Percentiles rank a stretch among this genome's conserved stretches.
Conservation (phyloP, 2,113 vertebrate species). For the Dromiciops gliroides region DNA sequence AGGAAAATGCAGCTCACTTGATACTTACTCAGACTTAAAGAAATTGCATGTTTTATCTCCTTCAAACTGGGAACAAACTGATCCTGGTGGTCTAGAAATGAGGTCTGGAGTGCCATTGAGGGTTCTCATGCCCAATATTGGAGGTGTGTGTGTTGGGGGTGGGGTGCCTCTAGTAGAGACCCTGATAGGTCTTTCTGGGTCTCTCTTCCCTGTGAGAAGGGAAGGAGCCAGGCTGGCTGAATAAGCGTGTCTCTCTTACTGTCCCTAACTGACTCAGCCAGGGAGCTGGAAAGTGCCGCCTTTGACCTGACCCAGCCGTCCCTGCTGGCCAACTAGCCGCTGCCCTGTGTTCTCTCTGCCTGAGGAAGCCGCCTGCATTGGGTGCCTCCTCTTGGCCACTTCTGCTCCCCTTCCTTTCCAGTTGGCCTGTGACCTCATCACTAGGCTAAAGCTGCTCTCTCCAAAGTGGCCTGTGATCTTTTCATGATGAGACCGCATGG, state of each 20-base stretch:
- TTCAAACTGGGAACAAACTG: not conserved
- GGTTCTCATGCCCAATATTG: not conserved
- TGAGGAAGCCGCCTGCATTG: no score
- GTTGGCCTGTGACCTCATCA: not conserved
- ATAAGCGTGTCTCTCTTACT: no score
- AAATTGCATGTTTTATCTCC: not conserved
- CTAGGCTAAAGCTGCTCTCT: not conserved
- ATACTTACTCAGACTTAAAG: not conserved
- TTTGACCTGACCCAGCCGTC: no score
- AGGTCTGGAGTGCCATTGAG: not conserved
- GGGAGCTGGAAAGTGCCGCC: no score
- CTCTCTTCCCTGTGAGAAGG: no score
- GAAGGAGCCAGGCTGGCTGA: no score
- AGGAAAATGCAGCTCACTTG: not conserved
- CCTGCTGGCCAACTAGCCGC: no score
- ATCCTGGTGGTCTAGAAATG: not conserved
- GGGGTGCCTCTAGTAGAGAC: not conserved
- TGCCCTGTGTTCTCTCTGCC: no score
- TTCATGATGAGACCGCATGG: no score
- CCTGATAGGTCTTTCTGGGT: not conserved
- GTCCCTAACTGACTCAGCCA: no score
- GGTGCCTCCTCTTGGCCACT: not conserved
- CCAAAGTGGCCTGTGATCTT: not conserved
- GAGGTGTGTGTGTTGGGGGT: rapidly evolving
- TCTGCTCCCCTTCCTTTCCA: not conserved